These are phyloP conservation scores for Julus scandinavius DNA, from an alignment of 2,888 invertebrate species.

Conservation along the genomic window DNA sequence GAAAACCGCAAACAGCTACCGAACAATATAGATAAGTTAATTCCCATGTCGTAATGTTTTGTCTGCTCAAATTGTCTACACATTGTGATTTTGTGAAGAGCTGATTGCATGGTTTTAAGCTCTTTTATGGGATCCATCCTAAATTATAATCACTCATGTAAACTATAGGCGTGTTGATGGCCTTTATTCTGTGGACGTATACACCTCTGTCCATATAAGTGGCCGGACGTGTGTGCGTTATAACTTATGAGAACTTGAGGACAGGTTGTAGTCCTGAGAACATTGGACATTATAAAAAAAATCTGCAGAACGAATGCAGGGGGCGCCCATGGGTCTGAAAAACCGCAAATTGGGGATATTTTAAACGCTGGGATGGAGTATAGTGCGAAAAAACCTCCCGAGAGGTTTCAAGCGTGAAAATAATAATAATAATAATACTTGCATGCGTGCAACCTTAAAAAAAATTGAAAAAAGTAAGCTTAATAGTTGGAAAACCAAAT, in stretches of 20 bases:
- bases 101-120: no score
- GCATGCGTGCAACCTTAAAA: constrained; percentile 8
- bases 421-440: constrained; percentile 35
- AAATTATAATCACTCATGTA: no score
- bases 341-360: constrained; percentile 34
- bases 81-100: no score
- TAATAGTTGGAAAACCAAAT: constrained; percentile 25
- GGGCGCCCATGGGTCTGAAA: constrained; percentile 24
- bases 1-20: no score
- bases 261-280: not conserved
- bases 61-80: no score
- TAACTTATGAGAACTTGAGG: not conserved
- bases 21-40: no score
- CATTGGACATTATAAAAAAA: not conserved
- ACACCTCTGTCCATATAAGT: not conserved
- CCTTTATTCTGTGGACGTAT: not conserved
- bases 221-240: constrained; percentile 2
- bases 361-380: constrained; percentile 20
- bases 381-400: constrained; percentile 22
- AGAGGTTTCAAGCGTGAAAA: constrained; percentile 26
- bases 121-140: no score
- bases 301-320: constrained; percentile 22
- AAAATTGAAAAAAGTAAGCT: not conserved
- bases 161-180: not conserved
- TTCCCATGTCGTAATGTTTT: no score